phyloP scores from a whole-genome alignment of 1,140 invertebrate species.

The Oryzaephilus surinamensis region DNA sequence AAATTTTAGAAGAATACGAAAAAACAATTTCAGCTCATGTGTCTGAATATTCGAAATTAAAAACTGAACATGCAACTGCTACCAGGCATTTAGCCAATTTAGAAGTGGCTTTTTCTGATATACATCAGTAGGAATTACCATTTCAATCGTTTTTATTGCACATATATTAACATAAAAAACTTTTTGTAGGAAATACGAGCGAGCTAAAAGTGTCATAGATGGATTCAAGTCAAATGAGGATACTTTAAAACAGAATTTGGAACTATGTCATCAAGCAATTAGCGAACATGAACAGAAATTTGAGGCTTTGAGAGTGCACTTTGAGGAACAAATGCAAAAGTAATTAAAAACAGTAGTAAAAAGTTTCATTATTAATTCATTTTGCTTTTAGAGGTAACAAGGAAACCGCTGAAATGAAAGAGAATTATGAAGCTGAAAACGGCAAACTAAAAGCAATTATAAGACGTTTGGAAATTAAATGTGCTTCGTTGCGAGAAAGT shows the following conservation, averaged over 20 bases:
- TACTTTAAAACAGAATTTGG: too few species aligned
- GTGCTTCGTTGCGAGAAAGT: constrained; percentile 18
- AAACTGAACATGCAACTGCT: constrained; percentile 18
- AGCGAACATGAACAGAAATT: too few species aligned
- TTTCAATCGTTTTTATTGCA: not conserved
- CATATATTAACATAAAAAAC: not conserved
- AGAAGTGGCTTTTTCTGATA: constrained; percentile 24
- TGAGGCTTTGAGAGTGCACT: constrained; percentile 41
- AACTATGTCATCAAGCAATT: too few species aligned
- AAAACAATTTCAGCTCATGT: constrained; percentile 16
- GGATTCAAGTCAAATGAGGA: constrained; percentile 48
- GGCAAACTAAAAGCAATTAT: constrained; percentile 20
- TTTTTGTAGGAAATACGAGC: constrained; percentile 40
- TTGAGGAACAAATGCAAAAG: constrained; percentile 44
- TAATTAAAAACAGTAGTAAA: constrained; percentile 24
- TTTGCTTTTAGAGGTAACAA: constrained; percentile 20
- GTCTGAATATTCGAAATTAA: constrained; percentile 20
- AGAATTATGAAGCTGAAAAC: constrained; percentile 8
- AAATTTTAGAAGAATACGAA: constrained; percentile 28
- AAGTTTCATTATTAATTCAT: constrained; percentile 1
- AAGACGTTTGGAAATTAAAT: constrained; percentile 27
- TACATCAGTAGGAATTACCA: constrained; percentile 14
- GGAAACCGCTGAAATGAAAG: constrained; percentile 15
- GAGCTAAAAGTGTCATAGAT: constrained; percentile 44
- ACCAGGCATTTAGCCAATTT: constrained; percentile 23